Evolutionary conservation across 2,113 vertebrate genomes (phyloP).

Genomic region (Cephalopholis sonnerati): DNA sequence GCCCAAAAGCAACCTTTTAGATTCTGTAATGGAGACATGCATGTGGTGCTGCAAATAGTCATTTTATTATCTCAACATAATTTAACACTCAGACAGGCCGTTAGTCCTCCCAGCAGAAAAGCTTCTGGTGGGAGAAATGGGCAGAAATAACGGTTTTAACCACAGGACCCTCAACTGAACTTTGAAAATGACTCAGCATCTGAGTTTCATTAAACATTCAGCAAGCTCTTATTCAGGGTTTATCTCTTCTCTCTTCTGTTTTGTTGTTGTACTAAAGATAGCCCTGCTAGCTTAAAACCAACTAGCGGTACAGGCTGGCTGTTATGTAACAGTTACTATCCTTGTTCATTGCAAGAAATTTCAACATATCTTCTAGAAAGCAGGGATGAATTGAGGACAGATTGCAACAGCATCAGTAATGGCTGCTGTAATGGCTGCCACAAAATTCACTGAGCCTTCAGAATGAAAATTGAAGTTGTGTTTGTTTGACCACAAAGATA

Average conservation of each 20-base stretch:
- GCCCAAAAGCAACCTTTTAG: neutral
- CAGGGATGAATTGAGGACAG: neutral
- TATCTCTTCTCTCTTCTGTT: neutral
- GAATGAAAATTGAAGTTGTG: neutral
- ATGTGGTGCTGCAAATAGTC: neutral
- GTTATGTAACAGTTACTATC: conserved; percentile 44
- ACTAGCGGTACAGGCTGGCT: neutral
- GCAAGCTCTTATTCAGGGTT: neutral
- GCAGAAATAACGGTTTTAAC: neutral
- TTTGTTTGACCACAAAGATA: conserved; percentile 7
- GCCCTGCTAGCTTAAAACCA: conserved; percentile 14
- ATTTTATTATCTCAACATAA: neutral
- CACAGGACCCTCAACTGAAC: neutral
- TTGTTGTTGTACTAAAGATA: conserved; percentile 36
- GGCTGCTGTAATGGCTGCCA: neutral
- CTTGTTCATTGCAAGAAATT: neutral
- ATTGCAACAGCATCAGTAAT: neutral
- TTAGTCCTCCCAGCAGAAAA: neutral
- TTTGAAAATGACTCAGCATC: conserved; percentile 25
- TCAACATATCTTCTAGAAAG: neutral
- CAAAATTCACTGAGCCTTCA: neutral
- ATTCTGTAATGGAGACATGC: neutral
- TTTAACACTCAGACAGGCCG: neutral
- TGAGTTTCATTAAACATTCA: conserved; percentile 60
- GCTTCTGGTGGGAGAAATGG: neutral